Conservation (phyloP, 2,113 vertebrate genomes). For the Ptychochromis oligacanthus region DNA sequence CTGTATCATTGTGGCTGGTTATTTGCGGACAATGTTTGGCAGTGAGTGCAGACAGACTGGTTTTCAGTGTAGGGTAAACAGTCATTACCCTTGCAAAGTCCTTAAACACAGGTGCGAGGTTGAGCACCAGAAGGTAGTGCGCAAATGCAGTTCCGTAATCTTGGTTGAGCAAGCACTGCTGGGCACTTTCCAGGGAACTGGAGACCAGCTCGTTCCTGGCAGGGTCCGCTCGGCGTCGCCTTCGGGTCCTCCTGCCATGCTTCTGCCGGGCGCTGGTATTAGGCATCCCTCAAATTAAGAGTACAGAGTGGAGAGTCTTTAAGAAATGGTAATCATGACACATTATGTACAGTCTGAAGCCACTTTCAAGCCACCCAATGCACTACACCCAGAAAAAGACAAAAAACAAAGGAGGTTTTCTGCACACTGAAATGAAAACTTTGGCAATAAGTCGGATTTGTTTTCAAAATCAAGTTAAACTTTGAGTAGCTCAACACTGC, state of each 20-base stretch:
- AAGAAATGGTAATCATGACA: background rate
- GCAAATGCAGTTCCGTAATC: conserved; percentile 96
- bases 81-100: conserved; percentile 76
- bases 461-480: background rate
- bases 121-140: conserved; percentile 93
- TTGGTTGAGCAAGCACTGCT: conserved; percentile 87
- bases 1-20: background rate
- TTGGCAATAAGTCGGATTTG: background rate
- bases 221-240: conserved; percentile 75
- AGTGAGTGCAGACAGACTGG: background rate
- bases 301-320: background rate
- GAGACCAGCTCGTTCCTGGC: conserved; percentile 87
- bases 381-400: background rate
- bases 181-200: conserved; percentile 90
- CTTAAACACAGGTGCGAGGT: conserved; percentile 90
- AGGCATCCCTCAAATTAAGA: conserved; percentile 71
- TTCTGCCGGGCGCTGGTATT: conserved; percentile 71
- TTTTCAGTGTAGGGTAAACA: background rate
- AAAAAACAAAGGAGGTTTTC: background rate
- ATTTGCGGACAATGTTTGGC: background rate
- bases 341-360: background rate
- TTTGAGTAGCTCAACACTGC: background rate
- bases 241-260: conserved; percentile 66
- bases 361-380: background rate
- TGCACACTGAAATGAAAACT: background rate